These are phyloP conservation scores for Harpagus bidentatus DNA, from an alignment of 2,113 vertebrate species.

Conservation along the genomic window DNA sequence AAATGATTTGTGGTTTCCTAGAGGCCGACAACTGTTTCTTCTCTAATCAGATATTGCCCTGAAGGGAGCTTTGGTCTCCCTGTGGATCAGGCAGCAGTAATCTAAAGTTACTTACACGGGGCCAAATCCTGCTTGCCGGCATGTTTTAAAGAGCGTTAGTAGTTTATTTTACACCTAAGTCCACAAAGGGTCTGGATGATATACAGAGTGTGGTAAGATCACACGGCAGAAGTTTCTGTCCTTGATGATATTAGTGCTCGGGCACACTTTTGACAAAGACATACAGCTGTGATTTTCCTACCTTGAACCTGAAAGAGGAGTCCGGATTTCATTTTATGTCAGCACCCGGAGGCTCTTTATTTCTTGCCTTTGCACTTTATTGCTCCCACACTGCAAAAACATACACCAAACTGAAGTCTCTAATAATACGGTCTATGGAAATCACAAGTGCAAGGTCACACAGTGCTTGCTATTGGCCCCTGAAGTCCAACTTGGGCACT, in stretches of 20 bases:
- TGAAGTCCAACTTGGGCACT: slow-evolving; percentile 37
- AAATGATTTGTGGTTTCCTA: slow-evolving; percentile 46
- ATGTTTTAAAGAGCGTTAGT: neutral
- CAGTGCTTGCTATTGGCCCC: slow-evolving; percentile 33
- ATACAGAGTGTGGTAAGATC: neutral
- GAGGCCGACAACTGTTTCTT: slow-evolving; percentile 28
- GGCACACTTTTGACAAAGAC: slow-evolving; percentile 50
- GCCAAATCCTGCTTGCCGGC: neutral
- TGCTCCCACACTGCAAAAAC: slow-evolving; percentile 44
- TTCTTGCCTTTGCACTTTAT: slow-evolving; percentile 60
- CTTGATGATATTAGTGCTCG: slow-evolving; percentile 39
- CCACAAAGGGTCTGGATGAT: neutral
- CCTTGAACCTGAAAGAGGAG: slow-evolving; percentile 62
- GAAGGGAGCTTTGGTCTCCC: slow-evolving; percentile 24
- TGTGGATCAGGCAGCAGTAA: neutral
- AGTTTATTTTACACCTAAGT: neutral
- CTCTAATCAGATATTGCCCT: slow-evolving; percentile 36
- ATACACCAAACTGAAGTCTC: slow-evolving; percentile 12
- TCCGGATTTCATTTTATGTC: slow-evolving; percentile 64
- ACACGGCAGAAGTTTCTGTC: slow-evolving; percentile 7
- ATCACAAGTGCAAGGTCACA: slow-evolving; percentile 37
- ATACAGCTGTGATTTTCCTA: slow-evolving; percentile 60
- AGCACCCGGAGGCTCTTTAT: slow-evolving; percentile 61
- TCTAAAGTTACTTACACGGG: slow-evolving; percentile 32
- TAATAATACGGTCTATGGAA: slow-evolving; percentile 40